phyloP scores from a whole-genome alignment of 2,888 invertebrate genomes.

The Eristalis tenax region DNA sequence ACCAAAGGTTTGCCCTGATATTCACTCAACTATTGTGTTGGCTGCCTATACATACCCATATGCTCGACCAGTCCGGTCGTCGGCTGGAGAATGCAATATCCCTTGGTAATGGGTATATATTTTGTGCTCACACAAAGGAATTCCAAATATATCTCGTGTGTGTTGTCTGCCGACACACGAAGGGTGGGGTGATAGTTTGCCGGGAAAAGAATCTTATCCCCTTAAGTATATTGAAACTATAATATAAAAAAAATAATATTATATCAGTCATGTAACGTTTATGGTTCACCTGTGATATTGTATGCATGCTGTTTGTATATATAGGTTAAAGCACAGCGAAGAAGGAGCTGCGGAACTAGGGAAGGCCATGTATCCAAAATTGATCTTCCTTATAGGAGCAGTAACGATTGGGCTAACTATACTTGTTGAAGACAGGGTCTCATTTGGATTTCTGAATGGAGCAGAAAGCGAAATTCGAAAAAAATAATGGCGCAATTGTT shows the following conservation, averaged over 20 bases:
- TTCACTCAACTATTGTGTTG: background rate
- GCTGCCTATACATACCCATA: too few relatives aligned
- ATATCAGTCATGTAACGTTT: background rate
- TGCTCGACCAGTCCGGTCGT: background rate
- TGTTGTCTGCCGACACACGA: background rate
- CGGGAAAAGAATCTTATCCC: background rate
- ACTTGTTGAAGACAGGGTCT: too few relatives aligned
- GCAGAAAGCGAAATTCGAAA: too few relatives aligned
- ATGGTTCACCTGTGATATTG: background rate
- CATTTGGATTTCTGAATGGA: too few relatives aligned
- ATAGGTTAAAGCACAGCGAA: background rate
- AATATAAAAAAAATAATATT: background rate
- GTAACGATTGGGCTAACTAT: too few relatives aligned
- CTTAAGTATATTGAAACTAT: background rate
- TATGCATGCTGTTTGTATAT: too few relatives aligned
- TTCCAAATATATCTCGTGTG: background rate
- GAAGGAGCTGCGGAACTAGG: background rate
- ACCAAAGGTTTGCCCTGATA: background rate
- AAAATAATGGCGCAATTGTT: too few relatives aligned
- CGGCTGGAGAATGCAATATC: background rate
- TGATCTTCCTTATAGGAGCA: too few relatives aligned
- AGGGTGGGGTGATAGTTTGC: background rate
- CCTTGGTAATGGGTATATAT: background rate
- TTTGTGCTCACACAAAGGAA: background rate
- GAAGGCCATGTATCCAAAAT: too few relatives aligned